Base-by-base conservation (phyloP, 2,888 invertebrate species). In the Stenoptilia bipunctidactyla region DNA sequence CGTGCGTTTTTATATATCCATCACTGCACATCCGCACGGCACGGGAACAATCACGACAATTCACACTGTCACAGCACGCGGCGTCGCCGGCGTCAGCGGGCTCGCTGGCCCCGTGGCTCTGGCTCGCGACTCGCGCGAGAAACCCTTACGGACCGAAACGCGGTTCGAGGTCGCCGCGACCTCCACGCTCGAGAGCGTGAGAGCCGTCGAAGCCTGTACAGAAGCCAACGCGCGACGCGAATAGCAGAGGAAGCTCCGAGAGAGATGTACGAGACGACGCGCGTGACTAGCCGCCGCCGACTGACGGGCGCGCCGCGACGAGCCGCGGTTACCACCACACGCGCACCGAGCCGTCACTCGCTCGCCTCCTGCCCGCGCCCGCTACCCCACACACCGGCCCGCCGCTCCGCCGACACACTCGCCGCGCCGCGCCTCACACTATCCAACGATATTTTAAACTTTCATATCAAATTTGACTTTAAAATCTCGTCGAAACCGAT, bases 11-110 rank as follows among this genome's bases (percentile, higher is more conserved):
- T 73, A 77, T 65, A 72, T 58, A 79, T 82, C 79, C 82, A 80
- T 77, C 82, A 84, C 79, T 85, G 83, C 84, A 84, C 82, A 84
- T 84, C 84, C 84, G 84, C 72, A 75, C 74, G 60, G 63, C 62
- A 66, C 56, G 64, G 64, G 56, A 65, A 74, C 64, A 67, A 58
- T 65, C 77, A 79, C 77, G 75, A 6, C 30, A 10, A 76, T 73
- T 74, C 75, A n/a, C 83, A 82, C 80, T 82, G 77, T 79, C 82
- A 83, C 83, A 70, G 75, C 73, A 73, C 72, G 71, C 69, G 67
- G 69, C 70, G 59, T 6, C 55, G 25, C 25, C 25, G 25, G 5
- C 9, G 25, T 25, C 5, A 9, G 5, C 25, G n/a, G 12, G 30
- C 30, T 9, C 25, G 30, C n/a, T 44, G 45, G 49, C 44, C 41